Base-by-base conservation (phyloP, 2,113 vertebrate genomes). In the Oryzias javanicus region DNA sequence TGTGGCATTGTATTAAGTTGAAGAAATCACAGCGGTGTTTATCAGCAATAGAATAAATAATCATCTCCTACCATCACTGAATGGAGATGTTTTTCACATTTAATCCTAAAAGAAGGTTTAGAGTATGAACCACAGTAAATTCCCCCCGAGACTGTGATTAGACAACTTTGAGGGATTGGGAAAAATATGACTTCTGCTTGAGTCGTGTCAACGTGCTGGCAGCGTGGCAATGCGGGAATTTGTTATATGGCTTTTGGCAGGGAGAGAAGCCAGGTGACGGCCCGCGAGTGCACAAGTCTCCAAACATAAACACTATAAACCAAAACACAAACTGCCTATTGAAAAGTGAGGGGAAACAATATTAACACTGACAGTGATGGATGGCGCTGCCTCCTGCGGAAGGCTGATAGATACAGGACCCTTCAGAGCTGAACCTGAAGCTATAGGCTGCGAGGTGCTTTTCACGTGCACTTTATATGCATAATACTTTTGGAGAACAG, bases 351-450 rank as follows among this genome's bases (percentile, higher is more conserved):
- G 66, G 73, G 76, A 86, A 91, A 80, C 84, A 89, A 87, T 89
- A 91, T 90, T 86, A 90, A 80, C 79, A 68, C 67, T 76, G 91
- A 91, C 91, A 89, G 79, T 91, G 91, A 92, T 90, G 85, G 85
- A 92, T 91, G 88, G 82, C 56, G 77, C 80, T 72, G 69, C 67
- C 68, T 79, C 67, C 72, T 71, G 70, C 64, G 64, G 69, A 68
- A 68, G 74, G 68, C 67, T 82, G 72, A 75, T 74, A 79, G 79
- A 81, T 81, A 69, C 66, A 53, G 57, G 60, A 35, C 49, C 61
- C 55, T 68, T 87, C 51, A 53, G 42, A 81, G 69, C 56, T 3
- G 50, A 58, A 49, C 62, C 49, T 48, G 20, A 14, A 19, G 35
- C 48, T 60, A 24, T 16, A n/a, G 29, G 56, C 55, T 51, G 19